Evolutionary conservation across 2,797 vertebrate species (phyloP).

Genomic region (Amblyraja radiata): DNA sequence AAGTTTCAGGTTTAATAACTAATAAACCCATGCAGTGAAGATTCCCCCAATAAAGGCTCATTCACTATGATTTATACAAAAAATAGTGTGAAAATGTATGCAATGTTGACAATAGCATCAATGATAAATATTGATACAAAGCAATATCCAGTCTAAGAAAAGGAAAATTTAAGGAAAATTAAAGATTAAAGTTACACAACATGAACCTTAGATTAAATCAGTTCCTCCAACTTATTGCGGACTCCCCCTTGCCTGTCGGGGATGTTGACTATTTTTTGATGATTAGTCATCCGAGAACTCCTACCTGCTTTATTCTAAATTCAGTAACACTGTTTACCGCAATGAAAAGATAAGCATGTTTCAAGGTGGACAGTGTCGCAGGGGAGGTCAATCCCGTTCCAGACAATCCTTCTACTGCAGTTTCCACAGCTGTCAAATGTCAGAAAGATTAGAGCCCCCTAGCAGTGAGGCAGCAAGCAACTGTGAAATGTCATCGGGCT

Average conservation of each 20-base stretch:
- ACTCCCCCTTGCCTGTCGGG: neutral
- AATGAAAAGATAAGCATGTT: neutral
- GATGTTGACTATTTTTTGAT: neutral
- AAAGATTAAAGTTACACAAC: neutral
- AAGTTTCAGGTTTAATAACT: neutral
- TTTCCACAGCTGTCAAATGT: slow-evolving; percentile 36
- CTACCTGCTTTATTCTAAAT: neutral
- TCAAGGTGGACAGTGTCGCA: neutral
- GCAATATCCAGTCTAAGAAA: neutral
- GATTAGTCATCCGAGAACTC: neutral
- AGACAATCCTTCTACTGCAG: slow-evolving; percentile 29
- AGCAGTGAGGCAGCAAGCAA: slow-evolving; percentile 21
- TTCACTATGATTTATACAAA: neutral
- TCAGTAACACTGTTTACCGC: neutral
- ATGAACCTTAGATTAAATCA: neutral
- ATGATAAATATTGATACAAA: neutral
- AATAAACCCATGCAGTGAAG: neutral
- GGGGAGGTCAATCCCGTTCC: neutral
- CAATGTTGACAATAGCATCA: neutral
- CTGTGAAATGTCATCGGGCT: slow-evolving; percentile 15
- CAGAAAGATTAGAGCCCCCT: slow-evolving; percentile 30
- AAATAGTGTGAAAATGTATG: neutral
- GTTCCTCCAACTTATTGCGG: neutral
- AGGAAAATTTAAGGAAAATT: neutral
- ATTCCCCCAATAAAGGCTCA: neutral